A percentile compares a stretch with the other conserved stretches of the same genome.
Conservation (phyloP, 2,797 vertebrate species). For the Acanthornis magna region DNA sequence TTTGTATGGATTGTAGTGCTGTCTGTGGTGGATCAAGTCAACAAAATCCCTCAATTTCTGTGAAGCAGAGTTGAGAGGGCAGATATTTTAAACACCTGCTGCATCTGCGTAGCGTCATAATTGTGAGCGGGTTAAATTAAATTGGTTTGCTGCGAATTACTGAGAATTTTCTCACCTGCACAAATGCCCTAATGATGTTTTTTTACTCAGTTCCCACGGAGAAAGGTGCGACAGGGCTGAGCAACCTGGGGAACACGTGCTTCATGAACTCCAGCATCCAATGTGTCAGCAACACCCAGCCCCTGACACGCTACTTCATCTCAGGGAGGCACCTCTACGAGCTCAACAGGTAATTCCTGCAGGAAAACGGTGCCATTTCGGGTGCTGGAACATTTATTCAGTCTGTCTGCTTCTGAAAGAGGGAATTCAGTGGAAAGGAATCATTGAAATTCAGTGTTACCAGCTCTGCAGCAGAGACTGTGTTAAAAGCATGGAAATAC, state of each 20-base stretch:
- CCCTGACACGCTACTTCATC: slow-evolving; percentile 95
- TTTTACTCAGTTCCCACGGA: slow-evolving; percentile 90
- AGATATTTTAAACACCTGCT: not conserved
- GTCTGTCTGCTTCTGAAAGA: not conserved
- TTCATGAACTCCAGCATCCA: slow-evolving; percentile 99
- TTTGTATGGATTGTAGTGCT: not conserved
- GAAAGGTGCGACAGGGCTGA: slow-evolving; percentile 97
- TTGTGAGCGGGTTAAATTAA: not conserved
- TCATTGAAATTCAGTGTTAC: not conserved
- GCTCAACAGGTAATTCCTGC: slow-evolving; percentile 87
- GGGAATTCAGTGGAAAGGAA: not conserved
- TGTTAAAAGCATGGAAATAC: not conserved
- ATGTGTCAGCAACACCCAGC: slow-evolving; percentile 98
- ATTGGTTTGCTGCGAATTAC: not conserved
- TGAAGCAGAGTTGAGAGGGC: not conserved
- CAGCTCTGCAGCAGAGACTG: not conserved
- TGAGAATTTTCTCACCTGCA: not conserved
- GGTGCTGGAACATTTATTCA: not conserved
- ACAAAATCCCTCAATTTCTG: not conserved
- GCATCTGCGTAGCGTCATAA: accelerated
- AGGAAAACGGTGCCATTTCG: not conserved
- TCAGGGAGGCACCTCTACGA: slow-evolving; percentile 97
- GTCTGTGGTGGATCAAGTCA: not conserved
- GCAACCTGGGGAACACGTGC: slow-evolving; percentile 98
- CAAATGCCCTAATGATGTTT: not conserved